Evolutionary conservation across 2,797 vertebrate species (phyloP).

Genomic region (Antennarius maculatus): DNA sequence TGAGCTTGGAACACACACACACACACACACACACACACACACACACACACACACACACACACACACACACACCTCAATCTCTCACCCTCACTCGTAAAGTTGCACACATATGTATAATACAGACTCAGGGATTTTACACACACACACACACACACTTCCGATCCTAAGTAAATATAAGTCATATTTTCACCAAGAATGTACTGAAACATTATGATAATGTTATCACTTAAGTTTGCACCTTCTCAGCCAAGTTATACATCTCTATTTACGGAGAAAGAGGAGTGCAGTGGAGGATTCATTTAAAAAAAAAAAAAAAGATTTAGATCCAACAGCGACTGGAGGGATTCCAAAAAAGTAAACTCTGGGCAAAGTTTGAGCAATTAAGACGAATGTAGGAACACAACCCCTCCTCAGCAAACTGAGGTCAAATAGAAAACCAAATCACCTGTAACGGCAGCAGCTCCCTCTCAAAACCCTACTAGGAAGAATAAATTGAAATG

Average conservation of each 20-base stretch:
- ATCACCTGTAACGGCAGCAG: slow-evolving; percentile 36
- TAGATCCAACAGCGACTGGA: slow-evolving; percentile 10
- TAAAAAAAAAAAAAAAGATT: slow-evolving; percentile 39
- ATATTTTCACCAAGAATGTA: slow-evolving; percentile 35
- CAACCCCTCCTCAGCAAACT: background rate
- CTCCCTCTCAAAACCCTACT: slow-evolving; percentile 45
- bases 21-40: slow-evolving; percentile 29
- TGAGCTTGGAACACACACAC: slow-evolving; percentile 12
- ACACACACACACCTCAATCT: slow-evolving; percentile 37
- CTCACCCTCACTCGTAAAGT: slow-evolving; percentile 22
- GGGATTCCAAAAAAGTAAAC: no score
- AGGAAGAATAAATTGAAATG: slow-evolving; percentile 50
- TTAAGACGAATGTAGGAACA: slow-evolving; percentile 6
- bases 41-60: slow-evolving; percentile 36
- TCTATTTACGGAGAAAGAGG: slow-evolving; percentile 37
- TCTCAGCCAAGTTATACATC: slow-evolving; percentile 57
- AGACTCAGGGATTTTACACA: background rate
- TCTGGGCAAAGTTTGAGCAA: slow-evolving; percentile 23
- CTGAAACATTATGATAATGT: slow-evolving; percentile 40
- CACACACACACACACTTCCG: slow-evolving; percentile 11
- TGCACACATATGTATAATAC: slow-evolving; percentile 15
- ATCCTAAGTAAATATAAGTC: slow-evolving; percentile 28
- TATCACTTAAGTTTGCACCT: slow-evolving; percentile 56
- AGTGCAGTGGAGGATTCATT: slow-evolving; percentile 56
- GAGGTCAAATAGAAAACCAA: slow-evolving; percentile 41